Base-by-base conservation (phyloP, 2,888 invertebrate species). In the Esperia sulphurella region DNA sequence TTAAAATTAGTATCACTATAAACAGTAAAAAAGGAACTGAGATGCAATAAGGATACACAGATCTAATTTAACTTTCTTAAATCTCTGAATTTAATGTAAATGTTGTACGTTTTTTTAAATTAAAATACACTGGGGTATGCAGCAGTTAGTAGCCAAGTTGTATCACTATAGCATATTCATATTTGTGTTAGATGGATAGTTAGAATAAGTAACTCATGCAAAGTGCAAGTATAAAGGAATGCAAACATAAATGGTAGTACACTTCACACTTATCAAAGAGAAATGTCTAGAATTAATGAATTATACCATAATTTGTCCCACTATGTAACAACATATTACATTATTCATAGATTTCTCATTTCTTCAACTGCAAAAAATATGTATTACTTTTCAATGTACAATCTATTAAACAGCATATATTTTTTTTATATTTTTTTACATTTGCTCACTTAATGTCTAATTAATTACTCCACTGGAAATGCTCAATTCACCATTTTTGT, bases 1-100 rank as follows among this genome's bases (percentile, higher is more conserved):
- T 82, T 84, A 84, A 71, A 57, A 78, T 75, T 85, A 87, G 72
- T 86, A 86, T 87, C 86, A 86, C 86, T 85, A 75, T 71, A 75
- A 77, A 78, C 79, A 81, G 78, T 77, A 79, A 63, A 71, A 69
- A 79, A 82, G 83, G 84, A 86, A 85, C 84, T 84, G 70, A 66
- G 68, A 68, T 62, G 58, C 51, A 39, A 62, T 59, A 50, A 53
- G 41, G 41, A 45, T 53, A 57, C 49, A 65, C 75, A 78, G 75
- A 77, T 77, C 73, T 75, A 58, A 48, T 31, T 46, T 35, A 13
- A 35, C 21, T 21, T 21, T 21, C 21, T 21, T 21, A 21, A 21
- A 21, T 3, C 5, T 21, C 21, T 21, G 21, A 21, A 21, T 21
- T 21, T 21, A 21, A 21, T 21, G 21, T 3, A 21, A 21, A 21